Percentiles rank a stretch among this genome's conserved stretches.
phyloP scores from a whole-genome alignment of 2,888 invertebrate species.

The Nipponacmea schrenckii region DNA sequence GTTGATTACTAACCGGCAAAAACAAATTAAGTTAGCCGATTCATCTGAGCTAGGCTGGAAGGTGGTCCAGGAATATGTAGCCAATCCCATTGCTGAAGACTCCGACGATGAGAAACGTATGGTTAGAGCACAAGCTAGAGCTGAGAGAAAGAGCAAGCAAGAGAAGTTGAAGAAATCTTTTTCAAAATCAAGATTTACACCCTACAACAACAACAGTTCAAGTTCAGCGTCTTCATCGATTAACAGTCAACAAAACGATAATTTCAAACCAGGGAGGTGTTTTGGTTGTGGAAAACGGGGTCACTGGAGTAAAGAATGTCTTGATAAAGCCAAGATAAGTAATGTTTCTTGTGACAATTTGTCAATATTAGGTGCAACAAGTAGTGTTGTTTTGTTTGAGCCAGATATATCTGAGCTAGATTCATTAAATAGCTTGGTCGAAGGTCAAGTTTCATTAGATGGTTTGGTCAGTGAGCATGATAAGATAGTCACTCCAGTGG shows the following conservation, averaged over 20 bases:
- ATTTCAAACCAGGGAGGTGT: background rate
- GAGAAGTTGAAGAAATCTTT: too few relatives aligned
- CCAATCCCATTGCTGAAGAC: slow-evolving; percentile 17
- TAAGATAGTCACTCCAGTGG: background rate
- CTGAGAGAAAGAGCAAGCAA: background rate
- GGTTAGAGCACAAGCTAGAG: slow-evolving; percentile 5
- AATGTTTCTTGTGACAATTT: too few relatives aligned
- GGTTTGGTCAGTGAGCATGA: too few relatives aligned
- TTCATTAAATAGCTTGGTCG: too few relatives aligned
- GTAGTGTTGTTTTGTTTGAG: too few relatives aligned
- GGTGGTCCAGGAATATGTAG: slow-evolving; percentile 5
- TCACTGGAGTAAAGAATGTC: slow-evolving; percentile 9
- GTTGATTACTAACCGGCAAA: background rate
- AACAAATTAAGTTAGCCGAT: slow-evolving; percentile 11
- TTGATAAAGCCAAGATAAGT: background rate
- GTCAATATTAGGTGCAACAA: too few relatives aligned
- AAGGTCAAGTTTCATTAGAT: too few relatives aligned
- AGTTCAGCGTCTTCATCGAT: too few relatives aligned
- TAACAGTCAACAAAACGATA: background rate
- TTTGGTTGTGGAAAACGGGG: slow-evolving; percentile 6
- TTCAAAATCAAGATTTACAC: too few relatives aligned
- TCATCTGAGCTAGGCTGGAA: slow-evolving; percentile 2
- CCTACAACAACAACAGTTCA: too few relatives aligned
- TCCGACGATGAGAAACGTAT: slow-evolving; percentile 16
- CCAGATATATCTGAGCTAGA: too few relatives aligned